These are phyloP conservation scores for Oopsacas minuta DNA, from an alignment of 37 sponge, comb jelly and placozoan species.

Conservation along the genomic window DNA sequence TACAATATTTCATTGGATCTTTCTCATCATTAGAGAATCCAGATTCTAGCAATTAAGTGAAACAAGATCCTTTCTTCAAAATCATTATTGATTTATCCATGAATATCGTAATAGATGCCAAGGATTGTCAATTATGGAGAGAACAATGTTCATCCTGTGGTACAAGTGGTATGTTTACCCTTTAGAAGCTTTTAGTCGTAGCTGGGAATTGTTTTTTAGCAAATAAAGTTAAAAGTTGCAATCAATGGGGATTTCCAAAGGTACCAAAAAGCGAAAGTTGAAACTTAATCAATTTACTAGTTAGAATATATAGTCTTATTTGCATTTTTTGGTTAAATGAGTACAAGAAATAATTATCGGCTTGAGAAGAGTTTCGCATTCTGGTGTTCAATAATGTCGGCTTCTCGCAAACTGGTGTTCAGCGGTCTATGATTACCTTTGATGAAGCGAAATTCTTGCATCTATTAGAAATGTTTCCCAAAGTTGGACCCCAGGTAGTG, in stretches of 20 bases:
- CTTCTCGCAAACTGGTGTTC: too few species aligned
- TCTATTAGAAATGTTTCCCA: too few species aligned
- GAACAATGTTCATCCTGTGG: constrained; percentile 17
- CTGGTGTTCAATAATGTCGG: too few species aligned
- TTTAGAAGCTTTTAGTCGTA: not conserved
- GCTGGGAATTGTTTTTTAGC: constrained; percentile 13
- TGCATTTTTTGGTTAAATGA: too few species aligned
- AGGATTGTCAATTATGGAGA: constrained; percentile 2
- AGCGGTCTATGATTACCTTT: too few species aligned
- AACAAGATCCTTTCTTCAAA: not conserved
- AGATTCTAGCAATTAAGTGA: constrained; percentile 1
- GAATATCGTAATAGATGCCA: too few species aligned
- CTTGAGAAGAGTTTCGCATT: too few species aligned
- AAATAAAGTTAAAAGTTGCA: not conserved
- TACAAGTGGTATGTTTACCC: not conserved
- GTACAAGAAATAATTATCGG: too few species aligned
- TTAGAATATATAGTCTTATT: too few species aligned
- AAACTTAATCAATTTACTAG: not conserved
- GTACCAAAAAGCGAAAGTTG: constrained; percentile 5
- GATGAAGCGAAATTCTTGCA: too few species aligned
- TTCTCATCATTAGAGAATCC: not conserved
- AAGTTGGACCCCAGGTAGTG: too few species aligned
- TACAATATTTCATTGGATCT: not conserved
- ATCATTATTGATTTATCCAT: too few species aligned
- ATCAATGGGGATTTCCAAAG: not conserved